Evolutionary conservation across 2,797 vertebrate species (phyloP).

Genomic region (Spondyliosoma cantharus): DNA sequence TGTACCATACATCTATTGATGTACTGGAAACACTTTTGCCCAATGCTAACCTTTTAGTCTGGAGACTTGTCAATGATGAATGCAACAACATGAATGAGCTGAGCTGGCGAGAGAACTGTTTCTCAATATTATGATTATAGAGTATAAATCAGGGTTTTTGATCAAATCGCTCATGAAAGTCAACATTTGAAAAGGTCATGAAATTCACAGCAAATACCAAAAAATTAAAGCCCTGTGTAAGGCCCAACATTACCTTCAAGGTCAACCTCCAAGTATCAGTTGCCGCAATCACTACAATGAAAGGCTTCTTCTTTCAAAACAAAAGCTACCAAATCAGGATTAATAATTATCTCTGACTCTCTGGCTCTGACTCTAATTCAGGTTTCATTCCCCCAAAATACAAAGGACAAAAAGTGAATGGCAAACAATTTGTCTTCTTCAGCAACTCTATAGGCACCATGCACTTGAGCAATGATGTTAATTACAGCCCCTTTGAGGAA

Average conservation of each 20-base stretch:
- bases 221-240: not conserved
- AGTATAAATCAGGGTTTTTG: not conserved
- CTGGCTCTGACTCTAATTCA: too few species aligned
- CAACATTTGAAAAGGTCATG: not conserved
- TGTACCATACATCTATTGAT: constrained; percentile 17
- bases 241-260: not conserved
- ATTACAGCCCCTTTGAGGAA: not conserved
- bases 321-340: not conserved
- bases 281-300: not conserved
- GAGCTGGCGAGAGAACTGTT: constrained; percentile 29
- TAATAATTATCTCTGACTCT: not conserved
- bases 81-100: constrained; percentile 33
- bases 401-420: not conserved
- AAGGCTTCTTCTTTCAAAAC: not conserved
- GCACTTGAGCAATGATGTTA: not conserved
- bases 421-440: not conserved
- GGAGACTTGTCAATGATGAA: constrained; percentile 50
- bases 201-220: not conserved
- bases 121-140: constrained; percentile 34
- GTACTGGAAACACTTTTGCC: constrained; percentile 51
- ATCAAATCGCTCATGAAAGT: not conserved
- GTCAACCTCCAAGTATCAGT: not conserved
- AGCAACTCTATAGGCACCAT: not conserved
- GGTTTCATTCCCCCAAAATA: not conserved
- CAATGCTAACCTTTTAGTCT: constrained; percentile 57